Evolutionary conservation across 1,140 invertebrate genomes (phyloP).

Genomic region (Drosophila bifasciata): DNA sequence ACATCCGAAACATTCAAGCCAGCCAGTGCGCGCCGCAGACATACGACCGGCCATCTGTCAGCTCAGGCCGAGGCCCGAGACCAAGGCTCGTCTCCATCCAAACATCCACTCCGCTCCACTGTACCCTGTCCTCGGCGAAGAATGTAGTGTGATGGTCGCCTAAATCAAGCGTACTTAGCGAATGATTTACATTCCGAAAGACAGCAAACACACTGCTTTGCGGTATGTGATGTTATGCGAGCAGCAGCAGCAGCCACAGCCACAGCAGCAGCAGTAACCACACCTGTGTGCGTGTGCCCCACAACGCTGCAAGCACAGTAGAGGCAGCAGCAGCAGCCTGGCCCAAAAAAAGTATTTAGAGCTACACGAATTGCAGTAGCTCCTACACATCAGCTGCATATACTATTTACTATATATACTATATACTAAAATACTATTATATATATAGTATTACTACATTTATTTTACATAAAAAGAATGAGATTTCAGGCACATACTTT

Average conservation of each 20-base stretch:
- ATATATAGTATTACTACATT: too few species aligned
- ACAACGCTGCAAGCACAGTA: conserved; percentile 54
- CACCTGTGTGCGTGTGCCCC: conserved; percentile 41
- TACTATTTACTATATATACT: too few species aligned
- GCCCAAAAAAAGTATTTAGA: conserved; percentile 12
- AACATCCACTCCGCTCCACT: conserved; percentile 2
- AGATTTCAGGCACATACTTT: too few species aligned
- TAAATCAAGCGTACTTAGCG: conserved; percentile 84
- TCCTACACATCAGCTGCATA: conserved; percentile 53
- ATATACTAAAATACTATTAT: too few species aligned
- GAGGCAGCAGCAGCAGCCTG: conserved; percentile 17
- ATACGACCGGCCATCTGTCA: conserved; percentile 65
- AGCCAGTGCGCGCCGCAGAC: too few species aligned
- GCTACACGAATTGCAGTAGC: conserved; percentile 30
- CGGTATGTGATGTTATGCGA: conserved; percentile 84
- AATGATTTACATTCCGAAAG: conserved; percentile 84
- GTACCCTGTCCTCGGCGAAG: conserved; percentile 49
- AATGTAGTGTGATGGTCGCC: conserved; percentile 83
- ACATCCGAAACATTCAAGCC: conserved; percentile 47
- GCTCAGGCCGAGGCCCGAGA: too few species aligned
- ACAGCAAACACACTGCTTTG: conserved; percentile 84
- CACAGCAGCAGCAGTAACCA: conserved; percentile 40
- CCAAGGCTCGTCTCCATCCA: too few species aligned
- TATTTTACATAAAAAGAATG: too few species aligned
- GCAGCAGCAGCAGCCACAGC: conserved; percentile 48